Base-by-base conservation (phyloP, 2,113 vertebrate genomes). In the Pedetes capensis region DNA sequence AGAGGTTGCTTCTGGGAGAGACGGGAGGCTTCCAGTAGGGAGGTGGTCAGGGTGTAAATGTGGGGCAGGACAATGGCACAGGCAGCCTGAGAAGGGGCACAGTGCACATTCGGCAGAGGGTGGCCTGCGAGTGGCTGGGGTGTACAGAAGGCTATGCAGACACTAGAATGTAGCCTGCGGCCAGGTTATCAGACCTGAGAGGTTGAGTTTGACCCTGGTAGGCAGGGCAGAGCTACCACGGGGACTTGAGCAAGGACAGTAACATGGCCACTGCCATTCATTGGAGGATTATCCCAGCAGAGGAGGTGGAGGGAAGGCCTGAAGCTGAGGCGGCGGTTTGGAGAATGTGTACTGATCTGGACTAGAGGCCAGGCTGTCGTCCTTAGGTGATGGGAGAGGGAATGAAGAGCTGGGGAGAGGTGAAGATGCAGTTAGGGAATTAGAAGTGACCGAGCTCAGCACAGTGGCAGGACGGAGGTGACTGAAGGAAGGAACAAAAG, bases 61-160 rank as follows among this genome's bases (percentile, higher is more conserved):
- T 16, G 8, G 39, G 29, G 16, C 1, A 2, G 37, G 10, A 34
- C 37, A 42, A 18, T 7, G n/a, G 18, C 0, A 0, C 0, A 18
- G 39, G 18, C 37, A 47, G 0, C 22, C 20, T 20, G 2, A 12
- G 51, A 49, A 57, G 51, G 51, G 3, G 8, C 17, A 8, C 1
- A 1, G 39, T n/a, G 3, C 14, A 29, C 23, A 6, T 29, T 3
- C 3, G 64, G 57, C 47, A 25, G 39, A 14, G 20, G 8, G 25
- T 6, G 57, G 6, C 66, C 14, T 27, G 29, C 49, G 4, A 8
- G 42, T 20, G 39, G 32, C 66, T 75, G 53, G 76, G 78, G 11
- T 3, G 4, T 25, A 4, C 16, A 69, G 34, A 57, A 8, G 32
- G 8, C 11, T 29, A 23, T 34, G 32, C 1, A 92, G 34, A 42